Evolutionary conservation across 2,113 vertebrate species (phyloP), one percentile per base, ranked within the genome.

Genomic region (Marcusenius ussheri): DNA sequence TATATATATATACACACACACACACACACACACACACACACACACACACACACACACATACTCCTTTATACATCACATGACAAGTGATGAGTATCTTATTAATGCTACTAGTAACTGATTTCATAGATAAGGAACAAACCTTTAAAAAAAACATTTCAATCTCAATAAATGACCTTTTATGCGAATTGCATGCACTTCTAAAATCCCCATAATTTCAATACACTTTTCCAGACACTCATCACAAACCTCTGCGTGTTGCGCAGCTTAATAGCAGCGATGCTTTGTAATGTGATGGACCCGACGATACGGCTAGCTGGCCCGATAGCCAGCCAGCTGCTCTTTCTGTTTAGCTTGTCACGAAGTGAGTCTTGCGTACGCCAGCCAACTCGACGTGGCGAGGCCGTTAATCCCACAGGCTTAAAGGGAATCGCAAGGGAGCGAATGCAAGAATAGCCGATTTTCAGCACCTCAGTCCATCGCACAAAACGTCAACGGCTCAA

Each of bases 161-260:
- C n/a, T 31, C n/a, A 70, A 27, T 31, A 66, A 66, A 66, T 31
- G 62, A 70, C 46, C 4, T 86, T 49, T 86, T 50, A 45, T 46
- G 62, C 53, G 2, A 53, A 87, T 8, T 39, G 58, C 45, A 77
- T 80, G 46, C 66, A 90, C 6, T 87, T 49, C 49, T 3, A 49
- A 50, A 90, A 51, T 35, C 21, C 24, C 66, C 83, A 90, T 70
- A 87, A 87, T 84, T n/a, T 62, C 21, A 86, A 66, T 19, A 9
- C 77, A 2, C n/a, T 87, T 47, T 31, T 42, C 19, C 46, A 80
- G 85, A 53, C 89, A 83, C 87, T 88, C 87, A 77, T 87, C 77
- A 90, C 90, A 35, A 83, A 90, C 90, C 90, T 90, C 49, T 19
- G 35, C 27, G 56, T 53, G 70, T 42, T 83, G 87, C 50, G 87